phyloP scores from a whole-genome alignment of 2,113 vertebrate species.

The Aptenodytes forsteri region DNA sequence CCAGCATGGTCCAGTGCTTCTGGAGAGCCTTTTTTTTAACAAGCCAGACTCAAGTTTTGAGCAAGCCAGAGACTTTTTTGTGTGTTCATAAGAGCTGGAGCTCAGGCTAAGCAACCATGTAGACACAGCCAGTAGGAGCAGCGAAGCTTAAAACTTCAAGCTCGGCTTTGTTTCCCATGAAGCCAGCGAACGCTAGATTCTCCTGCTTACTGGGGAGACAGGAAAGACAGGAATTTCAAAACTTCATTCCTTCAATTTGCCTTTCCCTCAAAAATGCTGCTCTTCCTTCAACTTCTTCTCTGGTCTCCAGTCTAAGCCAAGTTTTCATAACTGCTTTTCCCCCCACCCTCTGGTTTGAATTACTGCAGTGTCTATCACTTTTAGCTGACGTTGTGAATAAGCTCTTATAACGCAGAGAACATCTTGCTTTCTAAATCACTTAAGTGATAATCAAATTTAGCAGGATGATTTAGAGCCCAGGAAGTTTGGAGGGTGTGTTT shows the following conservation, averaged over 20 bases:
- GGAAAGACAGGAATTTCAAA: conserved; percentile 67
- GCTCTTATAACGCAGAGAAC: neutral
- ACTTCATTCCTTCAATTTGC: conserved; percentile 59
- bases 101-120: neutral
- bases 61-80: neutral
- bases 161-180: neutral
- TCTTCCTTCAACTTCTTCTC: conserved; percentile 60
- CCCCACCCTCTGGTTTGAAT: conserved; percentile 57
- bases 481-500: conserved; percentile 15
- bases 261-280: conserved; percentile 69
- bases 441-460: conserved; percentile 19
- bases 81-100: neutral
- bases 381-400: conserved; percentile 45
- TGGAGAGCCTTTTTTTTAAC: neutral
- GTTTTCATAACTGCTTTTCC: conserved; percentile 42
- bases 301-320: conserved; percentile 52
- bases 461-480: conserved; percentile 27
- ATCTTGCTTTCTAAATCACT: conserved; percentile 54
- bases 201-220: conserved; percentile 33
- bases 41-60: neutral
- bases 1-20: neutral
- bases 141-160: neutral
- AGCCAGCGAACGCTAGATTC: neutral
- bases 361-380: conserved; percentile 55
- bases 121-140: neutral